Percentiles rank a stretch among this genome's conserved stretches.
Evolutionary conservation across 64 coral and sea anemone species (phyloP).

Genomic region (Stichodactyla mertensii): DNA sequence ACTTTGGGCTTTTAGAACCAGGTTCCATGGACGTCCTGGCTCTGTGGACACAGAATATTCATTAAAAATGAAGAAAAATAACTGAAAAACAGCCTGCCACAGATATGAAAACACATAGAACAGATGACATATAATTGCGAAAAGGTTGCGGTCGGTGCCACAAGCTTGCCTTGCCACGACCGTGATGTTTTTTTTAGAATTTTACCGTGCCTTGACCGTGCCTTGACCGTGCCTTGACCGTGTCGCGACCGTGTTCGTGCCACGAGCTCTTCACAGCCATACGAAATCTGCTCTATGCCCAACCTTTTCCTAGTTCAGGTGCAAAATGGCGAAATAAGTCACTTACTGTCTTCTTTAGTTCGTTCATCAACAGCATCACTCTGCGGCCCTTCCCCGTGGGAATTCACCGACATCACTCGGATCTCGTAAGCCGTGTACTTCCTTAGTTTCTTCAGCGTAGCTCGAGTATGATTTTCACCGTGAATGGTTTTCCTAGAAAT

Average conservation of each 20-base stretch:
- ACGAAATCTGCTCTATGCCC: too few relatives aligned
- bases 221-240: too few relatives aligned
- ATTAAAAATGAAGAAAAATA: neutral
- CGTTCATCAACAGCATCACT: slow-evolving; percentile 37
- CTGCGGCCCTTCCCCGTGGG: slow-evolving; percentile 44
- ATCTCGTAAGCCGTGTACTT: slow-evolving; percentile 70
- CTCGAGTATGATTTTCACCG: slow-evolving; percentile 37
- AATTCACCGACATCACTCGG: slow-evolving; percentile 48
- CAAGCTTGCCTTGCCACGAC: too few relatives aligned
- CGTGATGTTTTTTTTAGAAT: too few relatives aligned
- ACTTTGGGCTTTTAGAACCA: slow-evolving; percentile 37
- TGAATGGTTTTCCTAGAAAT: slow-evolving; percentile 41
- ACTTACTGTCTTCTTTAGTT: slow-evolving; percentile 72
- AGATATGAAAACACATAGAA: neutral
- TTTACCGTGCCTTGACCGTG: too few relatives aligned
- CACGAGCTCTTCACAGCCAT: too few relatives aligned
- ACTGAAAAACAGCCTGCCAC: neutral
- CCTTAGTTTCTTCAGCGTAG: slow-evolving; percentile 29
- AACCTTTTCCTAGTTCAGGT: too few relatives aligned
- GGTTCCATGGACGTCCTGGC: slow-evolving; percentile 48
- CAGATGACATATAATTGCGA: too few relatives aligned
- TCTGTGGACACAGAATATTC: neutral
- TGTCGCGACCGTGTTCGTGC: too few relatives aligned
- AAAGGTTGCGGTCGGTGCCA: too few relatives aligned
- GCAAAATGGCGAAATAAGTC: too few relatives aligned